Base-by-base conservation (phyloP, 2,888 invertebrate genomes). In the Oligia strigilis region DNA sequence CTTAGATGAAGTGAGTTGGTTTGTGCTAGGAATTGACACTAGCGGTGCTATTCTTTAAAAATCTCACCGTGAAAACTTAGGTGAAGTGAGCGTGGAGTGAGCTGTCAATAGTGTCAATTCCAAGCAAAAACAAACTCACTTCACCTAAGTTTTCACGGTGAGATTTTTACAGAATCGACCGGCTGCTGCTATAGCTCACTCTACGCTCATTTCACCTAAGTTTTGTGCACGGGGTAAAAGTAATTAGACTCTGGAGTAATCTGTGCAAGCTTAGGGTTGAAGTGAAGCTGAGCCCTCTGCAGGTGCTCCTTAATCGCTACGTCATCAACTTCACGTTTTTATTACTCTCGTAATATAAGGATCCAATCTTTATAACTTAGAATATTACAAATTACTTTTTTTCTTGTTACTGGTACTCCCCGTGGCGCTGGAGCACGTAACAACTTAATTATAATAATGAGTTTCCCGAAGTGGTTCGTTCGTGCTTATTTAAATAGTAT, bases 371-470 rank as follows among this genome's bases (percentile, higher is more conserved):
- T 85, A 85, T 78, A 80, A 80, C 80, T 79, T 71, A 43, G 40
- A 88, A 82, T 83, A 81, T 83, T 78, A 80, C 65, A 80, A 87
- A 74, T 77, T 73, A 65, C 43, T 82, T 86, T 82, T 87, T 76
- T 81, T 85, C 85, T 90, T 89, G 87, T 80, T 86, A 81, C 62
- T 81, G 75, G 81, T 75, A 87, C 83, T 77, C 85, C 80, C 81
- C 84, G 86, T 87, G 82, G 81, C 82, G 78, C 62, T 70, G 75
- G 86, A 91, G 88, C 85, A 88, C 82, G 88, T 88, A 83, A 85
- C 87, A 87, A 88, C 86, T 88, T 93, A 92, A 94, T 94, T 93
- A 91, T 88, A 88, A 88, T 91, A 92, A 92, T 92, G 91, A 92
- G 89, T 86, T 88, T 83, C 80, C 82, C 77, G 86, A 87, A 90